Conservation (phyloP, 1,140 invertebrate genomes). For the Cydia strobilella region DNA sequence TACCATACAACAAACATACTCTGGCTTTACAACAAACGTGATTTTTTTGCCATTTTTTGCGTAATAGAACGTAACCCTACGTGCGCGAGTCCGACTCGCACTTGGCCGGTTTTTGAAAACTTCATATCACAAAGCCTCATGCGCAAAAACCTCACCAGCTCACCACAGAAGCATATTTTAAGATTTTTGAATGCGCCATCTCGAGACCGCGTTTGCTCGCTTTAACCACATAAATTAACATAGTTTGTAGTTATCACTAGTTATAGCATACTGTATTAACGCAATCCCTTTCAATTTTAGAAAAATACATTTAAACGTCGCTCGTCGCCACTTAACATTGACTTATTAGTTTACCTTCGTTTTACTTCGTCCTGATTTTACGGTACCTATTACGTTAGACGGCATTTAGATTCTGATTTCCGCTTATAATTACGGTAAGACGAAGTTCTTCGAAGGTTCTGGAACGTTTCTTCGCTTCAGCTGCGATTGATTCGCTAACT, state of each 20-base stretch:
- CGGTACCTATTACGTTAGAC: not conserved
- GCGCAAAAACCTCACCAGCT: too few relatives aligned
- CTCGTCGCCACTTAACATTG: constrained; percentile 1
- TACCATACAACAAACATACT: too few relatives aligned
- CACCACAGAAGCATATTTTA: too few relatives aligned
- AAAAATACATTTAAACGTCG: not conserved
- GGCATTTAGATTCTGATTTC: constrained; percentile 21
- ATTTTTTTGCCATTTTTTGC: too few relatives aligned
- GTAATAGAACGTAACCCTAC: too few relatives aligned
- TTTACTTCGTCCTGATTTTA: constrained; percentile 1
- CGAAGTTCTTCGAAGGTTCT: constrained; percentile 2
- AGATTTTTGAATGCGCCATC: too few relatives aligned
- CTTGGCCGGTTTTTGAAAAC: too few relatives aligned
- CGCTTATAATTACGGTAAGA: constrained; percentile 8
- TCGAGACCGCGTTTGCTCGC: too few relatives aligned
- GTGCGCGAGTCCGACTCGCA: too few relatives aligned
- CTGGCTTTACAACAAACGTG: too few relatives aligned
- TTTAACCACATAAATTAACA: not conserved
- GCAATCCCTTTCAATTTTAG: not conserved
- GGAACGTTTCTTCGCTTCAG: not conserved
- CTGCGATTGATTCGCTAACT: not conserved
- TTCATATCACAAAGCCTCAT: too few relatives aligned
- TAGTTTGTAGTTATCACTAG: not conserved
- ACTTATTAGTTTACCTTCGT: constrained; percentile 3
- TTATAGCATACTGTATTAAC: not conserved